Evolutionary conservation across 2,113 vertebrate genomes (phyloP), one percentile per base, ranked within the genome.

Genomic region (Ondatra zibethicus): DNA sequence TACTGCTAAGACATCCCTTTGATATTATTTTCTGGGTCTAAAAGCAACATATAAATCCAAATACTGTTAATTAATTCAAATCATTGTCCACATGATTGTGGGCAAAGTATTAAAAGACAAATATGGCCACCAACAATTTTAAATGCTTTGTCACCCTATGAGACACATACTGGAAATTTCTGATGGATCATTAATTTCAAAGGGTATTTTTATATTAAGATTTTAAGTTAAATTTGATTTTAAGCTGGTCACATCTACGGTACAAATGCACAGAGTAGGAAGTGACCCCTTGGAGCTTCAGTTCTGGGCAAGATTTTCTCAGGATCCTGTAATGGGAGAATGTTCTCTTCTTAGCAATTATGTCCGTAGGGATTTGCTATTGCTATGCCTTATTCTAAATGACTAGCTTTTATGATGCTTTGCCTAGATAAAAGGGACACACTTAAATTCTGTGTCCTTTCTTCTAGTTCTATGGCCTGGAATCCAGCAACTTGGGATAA

Each of bases 1-100:
- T 47, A 27, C 1, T 66, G 58, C 23, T 3, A 91, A 21, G 29
- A 82, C 0, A 52, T 29, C n/a, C 0, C 2, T 81, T 96, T 55
- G 80, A 27, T 92, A 4, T 5, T 77, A 85, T 84, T 61, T 92
- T 23, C 39, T 68, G 5, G 55, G 36, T 85, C 52, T 55, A 65
- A 86, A 93, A 95, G 23, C 95, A 87, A 93, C 1, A 50, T 23
- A 91, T 78, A 81, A 86, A 90, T 76, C 39, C 5, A 89, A 84
- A 80, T 92, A 39, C 11, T 72, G 2, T 42, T 89, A 25, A 76
- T 0, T 76, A 55, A 77, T 88, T n/a, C 31, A 91, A 89, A 5
- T 55, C 21, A 92, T 93, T 45, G 19, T 55, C 77, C 19, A 82
- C 52, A 89, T 77, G 11, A 88, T 21, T 85, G 19, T 23, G 88